Evolutionary conservation across 2,888 invertebrate species (phyloP).

Genomic region (Andrena flavipes): DNA sequence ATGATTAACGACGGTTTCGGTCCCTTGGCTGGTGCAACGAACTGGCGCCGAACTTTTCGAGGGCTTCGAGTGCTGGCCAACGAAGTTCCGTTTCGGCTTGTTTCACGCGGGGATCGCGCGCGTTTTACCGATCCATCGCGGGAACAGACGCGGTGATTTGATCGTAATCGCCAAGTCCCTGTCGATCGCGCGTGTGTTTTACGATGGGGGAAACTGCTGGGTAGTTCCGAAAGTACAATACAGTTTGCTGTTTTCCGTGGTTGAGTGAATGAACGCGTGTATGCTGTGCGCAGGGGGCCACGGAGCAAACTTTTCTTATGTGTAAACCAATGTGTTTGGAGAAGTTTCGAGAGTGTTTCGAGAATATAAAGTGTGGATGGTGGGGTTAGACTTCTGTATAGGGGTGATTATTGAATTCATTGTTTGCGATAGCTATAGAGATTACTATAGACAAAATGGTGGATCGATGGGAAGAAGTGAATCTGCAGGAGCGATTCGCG

Average conservation of each 20-base stretch:
- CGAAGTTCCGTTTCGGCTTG: constrained; percentile 61
- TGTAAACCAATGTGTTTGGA: no score
- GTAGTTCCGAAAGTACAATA: no score
- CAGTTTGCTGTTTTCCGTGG: no score
- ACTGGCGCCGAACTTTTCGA: constrained; percentile 61
- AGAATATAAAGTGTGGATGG: no score
- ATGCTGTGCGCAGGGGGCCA: no score
- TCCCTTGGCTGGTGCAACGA: constrained; percentile 53
- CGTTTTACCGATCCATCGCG: constrained; percentile 5
- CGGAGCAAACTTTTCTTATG: no score
- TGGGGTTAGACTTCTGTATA: no score
- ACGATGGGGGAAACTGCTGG: neutral
- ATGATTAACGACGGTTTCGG: constrained; percentile 66
- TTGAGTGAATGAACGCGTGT: no score
- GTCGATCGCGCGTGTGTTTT: neutral
- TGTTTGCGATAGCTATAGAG: no score
- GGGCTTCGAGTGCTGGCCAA: constrained; percentile 37
- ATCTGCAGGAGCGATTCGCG: constrained; percentile 18
- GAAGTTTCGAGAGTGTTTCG: no score
- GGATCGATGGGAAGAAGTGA: neutral
- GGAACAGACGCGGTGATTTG: neutral
- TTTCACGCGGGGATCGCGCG: constrained; percentile 34
- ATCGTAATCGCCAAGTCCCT: constrained; percentile 6
- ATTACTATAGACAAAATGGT: no score
- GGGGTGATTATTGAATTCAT: no score